Base-by-base conservation (phyloP, 2,888 invertebrate species). In the Argyra leucocephala region DNA sequence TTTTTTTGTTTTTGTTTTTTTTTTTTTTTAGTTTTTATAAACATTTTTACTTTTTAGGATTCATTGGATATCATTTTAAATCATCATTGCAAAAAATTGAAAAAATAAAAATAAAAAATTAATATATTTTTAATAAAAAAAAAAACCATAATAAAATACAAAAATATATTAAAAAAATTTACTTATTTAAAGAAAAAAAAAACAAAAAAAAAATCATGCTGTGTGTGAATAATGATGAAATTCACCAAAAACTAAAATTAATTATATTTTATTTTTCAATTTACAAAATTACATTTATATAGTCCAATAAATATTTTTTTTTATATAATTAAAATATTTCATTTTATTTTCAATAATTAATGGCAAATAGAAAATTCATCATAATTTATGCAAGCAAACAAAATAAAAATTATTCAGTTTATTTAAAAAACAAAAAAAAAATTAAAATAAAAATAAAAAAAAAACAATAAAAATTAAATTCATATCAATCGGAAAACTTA, bases 191-290 rank as follows among this genome's bases (percentile, higher is more conserved):
- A 31, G 3, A 7, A 31, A 31, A 31, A 31, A 6, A 10, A 31
- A 4, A 31, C 31, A 31, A 31, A 31, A 31, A 31, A 31, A 31
- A 18, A 48, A 21, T 61, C 24, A 61, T 61, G 61, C 61, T 61
- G 61, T 61, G 61, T 61, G 61, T 61, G 61, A 61, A 61, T 61
- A 61, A 61, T 61, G 61, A 61, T 61, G 61, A 61, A 61, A 12
- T 24, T 23, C 18, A 21, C n/a, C 7, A 12, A 21, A 57, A 58
- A 58, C n/a, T 48, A 48, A 48, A 18, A 48, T 48, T 18, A 48
- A 48, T 31, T 31, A 31, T n/a, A n/a, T 10, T 31, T 31, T 31
- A 4, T 31, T 31, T 6, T 31, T 31, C 9, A 6, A 26, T 26
- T 26, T 6, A 26, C 9, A 6, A 26, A 26, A 26, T 26, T 26